phyloP scores from a whole-genome alignment of 2,888 invertebrate genomes.

The Tetanocera ferruginea region DNA sequence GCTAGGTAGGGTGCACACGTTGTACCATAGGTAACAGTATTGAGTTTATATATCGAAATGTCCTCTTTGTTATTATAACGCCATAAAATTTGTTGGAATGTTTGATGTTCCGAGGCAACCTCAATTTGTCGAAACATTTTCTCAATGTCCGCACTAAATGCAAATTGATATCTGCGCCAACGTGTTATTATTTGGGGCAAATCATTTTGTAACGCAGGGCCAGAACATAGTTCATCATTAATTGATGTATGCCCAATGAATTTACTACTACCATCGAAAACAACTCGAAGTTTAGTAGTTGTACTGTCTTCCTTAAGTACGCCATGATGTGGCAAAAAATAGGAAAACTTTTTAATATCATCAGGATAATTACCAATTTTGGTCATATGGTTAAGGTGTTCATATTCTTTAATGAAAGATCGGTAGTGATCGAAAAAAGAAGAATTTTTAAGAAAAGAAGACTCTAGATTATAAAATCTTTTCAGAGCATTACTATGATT shows the following conservation, averaged over 20 bases:
- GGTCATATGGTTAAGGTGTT: conserved; percentile 35
- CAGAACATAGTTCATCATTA: conserved; percentile 38
- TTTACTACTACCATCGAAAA: conserved; percentile 36
- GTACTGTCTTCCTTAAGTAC: conserved; percentile 39
- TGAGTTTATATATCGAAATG: conserved; percentile 40
- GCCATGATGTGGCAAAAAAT: conserved; percentile 42
- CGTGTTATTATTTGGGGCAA: conserved; percentile 35
- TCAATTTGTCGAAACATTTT: conserved; percentile 46
- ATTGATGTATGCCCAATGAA: conserved; percentile 11
- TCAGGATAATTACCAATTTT: conserved; percentile 27
- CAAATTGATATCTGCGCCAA: conserved; percentile 38
- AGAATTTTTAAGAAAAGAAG: conserved; percentile 23
- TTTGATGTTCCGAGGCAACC: conserved; percentile 27
- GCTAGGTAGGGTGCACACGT: conserved; percentile 38
- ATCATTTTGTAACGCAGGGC: conserved; percentile 39
- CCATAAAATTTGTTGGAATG: conserved; percentile 46
- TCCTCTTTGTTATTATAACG: conserved; percentile 19
- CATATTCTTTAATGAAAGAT: conserved; percentile 39
- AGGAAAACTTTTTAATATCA: conserved; percentile 19
- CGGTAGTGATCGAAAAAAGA: conserved; percentile 28
- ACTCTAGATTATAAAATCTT: conserved; percentile 24
- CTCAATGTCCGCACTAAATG: conserved; percentile 42
- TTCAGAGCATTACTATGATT: conserved; percentile 22
- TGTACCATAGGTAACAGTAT: conserved; percentile 41
- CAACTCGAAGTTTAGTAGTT: too few relatives aligned